A percentile compares a stretch with the other conserved stretches of the same genome.
phyloP scores from a whole-genome alignment of 2,888 invertebrate species.

The Drosophila peninsularis region DNA sequence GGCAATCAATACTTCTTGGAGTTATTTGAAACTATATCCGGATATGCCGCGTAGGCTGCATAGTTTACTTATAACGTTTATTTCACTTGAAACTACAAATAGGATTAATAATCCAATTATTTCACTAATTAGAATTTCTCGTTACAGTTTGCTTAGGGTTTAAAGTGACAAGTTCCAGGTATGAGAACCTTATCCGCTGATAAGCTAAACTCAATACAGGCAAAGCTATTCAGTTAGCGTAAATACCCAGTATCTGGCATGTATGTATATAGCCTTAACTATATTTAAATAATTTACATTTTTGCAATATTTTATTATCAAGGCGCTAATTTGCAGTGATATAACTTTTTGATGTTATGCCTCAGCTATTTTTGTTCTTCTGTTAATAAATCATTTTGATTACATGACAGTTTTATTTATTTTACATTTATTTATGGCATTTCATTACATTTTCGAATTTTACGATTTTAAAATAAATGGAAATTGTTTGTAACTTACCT shows the following conservation, averaged over 20 bases:
- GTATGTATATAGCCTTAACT: background rate
- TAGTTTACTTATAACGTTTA: background rate
- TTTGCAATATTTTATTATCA: background rate
- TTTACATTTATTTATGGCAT: background rate
- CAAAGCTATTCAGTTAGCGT: background rate
- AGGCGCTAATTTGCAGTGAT: background rate
- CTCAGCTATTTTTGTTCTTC: background rate
- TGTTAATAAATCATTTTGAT: slow-evolving; percentile 8
- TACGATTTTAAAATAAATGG: background rate
- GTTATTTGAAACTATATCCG: background rate
- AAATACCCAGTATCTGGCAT: background rate
- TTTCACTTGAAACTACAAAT: background rate
- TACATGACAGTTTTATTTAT: background rate
- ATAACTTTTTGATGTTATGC: background rate
- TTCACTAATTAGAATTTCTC: background rate
- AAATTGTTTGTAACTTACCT: slow-evolving; percentile 42
- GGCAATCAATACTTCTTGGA: background rate
- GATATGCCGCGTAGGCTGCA: background rate
- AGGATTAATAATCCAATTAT: background rate
- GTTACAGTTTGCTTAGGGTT: background rate
- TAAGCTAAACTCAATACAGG: background rate
- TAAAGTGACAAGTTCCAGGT: background rate
- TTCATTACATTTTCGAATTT: background rate
- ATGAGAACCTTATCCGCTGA: background rate
- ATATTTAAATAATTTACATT: background rate